These are phyloP conservation scores for Pseudois nayaur DNA, from an alignment of 2,113 vertebrate species.

Conservation along the genomic window DNA sequence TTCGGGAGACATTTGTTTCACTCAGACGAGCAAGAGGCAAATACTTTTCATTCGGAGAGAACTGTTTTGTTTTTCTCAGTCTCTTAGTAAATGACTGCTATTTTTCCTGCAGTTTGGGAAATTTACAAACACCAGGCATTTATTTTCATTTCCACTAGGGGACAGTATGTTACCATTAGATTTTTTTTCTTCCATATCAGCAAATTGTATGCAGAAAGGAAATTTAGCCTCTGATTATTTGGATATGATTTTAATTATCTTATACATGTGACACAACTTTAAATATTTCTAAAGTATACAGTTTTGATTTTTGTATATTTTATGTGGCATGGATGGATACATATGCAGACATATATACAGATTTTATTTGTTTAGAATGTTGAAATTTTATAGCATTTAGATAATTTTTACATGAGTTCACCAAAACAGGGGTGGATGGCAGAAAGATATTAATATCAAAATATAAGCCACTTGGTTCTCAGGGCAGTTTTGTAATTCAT, in stretches of 20 bases:
- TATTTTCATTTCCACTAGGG: conserved; percentile 56
- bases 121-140: neutral
- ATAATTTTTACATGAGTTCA: neutral
- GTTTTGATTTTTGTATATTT: neutral
- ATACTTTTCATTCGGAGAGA: neutral
- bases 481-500: neutral
- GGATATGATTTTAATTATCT: neutral
- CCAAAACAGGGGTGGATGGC: neutral
- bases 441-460: neutral
- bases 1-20: neutral
- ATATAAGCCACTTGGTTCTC: neutral
- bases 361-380: neutral
- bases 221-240: neutral
- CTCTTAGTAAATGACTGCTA: neutral
- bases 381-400: conserved; percentile 14
- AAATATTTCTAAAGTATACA: neutral
- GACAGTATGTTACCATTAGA: conserved; percentile 44
- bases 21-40: neutral
- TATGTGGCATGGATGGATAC: neutral
- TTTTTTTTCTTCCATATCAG: neutral
- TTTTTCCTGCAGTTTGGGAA: neutral
- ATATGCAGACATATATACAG: no score
- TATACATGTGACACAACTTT: neutral
- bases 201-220: neutral
- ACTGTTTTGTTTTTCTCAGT: neutral